phyloP scores from a whole-genome alignment of 2,797 vertebrate genomes.

The Zenarchopterus dispar region DNA sequence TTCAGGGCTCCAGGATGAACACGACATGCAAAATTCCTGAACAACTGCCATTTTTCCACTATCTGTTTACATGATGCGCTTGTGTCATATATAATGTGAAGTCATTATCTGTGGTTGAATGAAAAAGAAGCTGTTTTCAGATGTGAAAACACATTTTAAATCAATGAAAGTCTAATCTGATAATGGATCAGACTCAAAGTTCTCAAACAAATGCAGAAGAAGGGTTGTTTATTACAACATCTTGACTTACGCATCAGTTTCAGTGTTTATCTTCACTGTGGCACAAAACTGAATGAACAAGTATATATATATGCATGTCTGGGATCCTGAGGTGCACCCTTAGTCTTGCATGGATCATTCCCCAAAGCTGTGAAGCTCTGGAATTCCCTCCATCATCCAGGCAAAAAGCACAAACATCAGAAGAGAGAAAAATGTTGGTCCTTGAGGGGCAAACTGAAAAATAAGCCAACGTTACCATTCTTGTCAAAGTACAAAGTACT shows the following conservation, averaged over 20 bases:
- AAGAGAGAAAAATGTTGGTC: conserved; percentile 33
- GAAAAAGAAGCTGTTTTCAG: too few species aligned
- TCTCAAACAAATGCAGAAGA: too few species aligned
- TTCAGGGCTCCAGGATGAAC: background rate
- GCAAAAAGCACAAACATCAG: conserved; percentile 51
- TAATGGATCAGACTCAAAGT: too few species aligned
- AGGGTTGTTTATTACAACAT: too few species aligned
- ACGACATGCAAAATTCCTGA: background rate
- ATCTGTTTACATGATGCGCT: background rate
- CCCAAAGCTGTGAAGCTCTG: conserved; percentile 33
- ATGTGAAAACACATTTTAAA: too few species aligned
- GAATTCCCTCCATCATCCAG: conserved; percentile 32
- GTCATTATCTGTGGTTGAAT: background rate
- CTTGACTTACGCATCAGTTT: too few species aligned
- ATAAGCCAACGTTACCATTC: conserved; percentile 7
- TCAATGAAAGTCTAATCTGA: too few species aligned
- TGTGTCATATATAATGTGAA: background rate
- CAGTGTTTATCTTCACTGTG: background rate
- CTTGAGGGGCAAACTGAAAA: conserved; percentile 10
- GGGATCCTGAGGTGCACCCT: conserved; percentile 1
- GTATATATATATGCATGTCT: background rate
- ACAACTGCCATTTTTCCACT: background rate
- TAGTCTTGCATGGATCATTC: conserved; percentile 39
- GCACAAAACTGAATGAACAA: background rate
- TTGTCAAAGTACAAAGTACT: conserved; percentile 28